Conservation (phyloP, 1,140 invertebrate species). For the Dufourea novaeangliae region DNA sequence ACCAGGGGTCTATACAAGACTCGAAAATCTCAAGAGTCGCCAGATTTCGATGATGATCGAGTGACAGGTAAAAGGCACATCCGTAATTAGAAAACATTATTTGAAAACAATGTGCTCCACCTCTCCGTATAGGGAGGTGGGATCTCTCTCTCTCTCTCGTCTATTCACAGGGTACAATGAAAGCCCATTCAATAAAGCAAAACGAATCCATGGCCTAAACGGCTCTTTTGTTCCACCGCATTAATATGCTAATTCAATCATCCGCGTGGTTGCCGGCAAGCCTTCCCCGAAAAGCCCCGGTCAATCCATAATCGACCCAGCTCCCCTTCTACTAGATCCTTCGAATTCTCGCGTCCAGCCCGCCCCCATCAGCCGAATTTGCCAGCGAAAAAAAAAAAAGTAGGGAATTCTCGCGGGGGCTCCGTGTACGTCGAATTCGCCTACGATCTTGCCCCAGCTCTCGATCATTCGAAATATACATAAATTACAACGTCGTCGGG, state of each 20-base stretch:
- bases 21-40: background rate
- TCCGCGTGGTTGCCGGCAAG: constrained; percentile 48
- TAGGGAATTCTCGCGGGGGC: background rate
- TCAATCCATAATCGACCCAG: background rate
- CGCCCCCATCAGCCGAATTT: background rate
- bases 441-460: background rate
- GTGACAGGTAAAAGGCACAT: constrained; percentile 38
- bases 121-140: background rate
- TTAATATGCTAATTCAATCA: constrained; percentile 67
- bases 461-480: background rate
- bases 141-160: too few relatives aligned
- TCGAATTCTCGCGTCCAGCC: background rate
- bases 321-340: constrained; percentile 16
- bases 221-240: constrained; percentile 52
- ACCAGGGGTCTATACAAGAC: background rate
- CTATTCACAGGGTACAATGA: constrained; percentile 48
- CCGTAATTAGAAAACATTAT: constrained; percentile 54
- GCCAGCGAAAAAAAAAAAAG: background rate
- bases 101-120: constrained; percentile 39
- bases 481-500: background rate
- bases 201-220: constrained; percentile 60
- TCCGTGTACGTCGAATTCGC: background rate
- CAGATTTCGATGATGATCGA: background rate
- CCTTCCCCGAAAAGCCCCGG: constrained; percentile 25
- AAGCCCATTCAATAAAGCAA: constrained; percentile 47